Evolutionary conservation across 2,113 vertebrate species (phyloP), one percentile per base, ranked within the genome.

Genomic region (Neolamprologus sp.): DNA sequence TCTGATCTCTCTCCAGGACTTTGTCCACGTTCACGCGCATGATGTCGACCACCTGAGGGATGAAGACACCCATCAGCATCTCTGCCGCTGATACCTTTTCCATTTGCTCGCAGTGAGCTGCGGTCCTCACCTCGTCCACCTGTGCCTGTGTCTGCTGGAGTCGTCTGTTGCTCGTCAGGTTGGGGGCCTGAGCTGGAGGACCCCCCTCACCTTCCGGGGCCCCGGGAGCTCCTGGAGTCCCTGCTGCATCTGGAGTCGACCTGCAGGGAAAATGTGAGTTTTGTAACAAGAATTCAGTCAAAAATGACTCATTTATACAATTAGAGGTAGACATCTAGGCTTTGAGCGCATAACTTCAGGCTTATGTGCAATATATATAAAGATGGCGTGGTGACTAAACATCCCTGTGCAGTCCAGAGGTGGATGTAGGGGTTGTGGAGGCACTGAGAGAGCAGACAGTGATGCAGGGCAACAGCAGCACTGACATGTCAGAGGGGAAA

Each of bases 21-120:
- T 99, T 99, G 91, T 99, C 98, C 87, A 98, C 97, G 2, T 99
- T 99, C 54, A 97, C 97, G 8, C 97, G 97, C 91, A 99, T 98
- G 91, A 99, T 98, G 90, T 97, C 97, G 63, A 99, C 98, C 85
- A 98, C 98, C 98, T 99, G 92, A n/a, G 7, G 35, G 81, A 88
- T 40, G 8, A 6, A 63, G 4, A 83, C 51, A 31, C 3, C 80
- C 4, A 35, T 83, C 21, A 82, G 45, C 10, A 1, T 37, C 28
- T 31, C n/a, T 8, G 31, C 3, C 5, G 3, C 21, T 28, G 40
- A 75, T 45, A 45, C 9, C 0, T 7, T 47, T 49, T 31, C 2
- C 23, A 28, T 19, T 75, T 31, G 45, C 28, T 31, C 11, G 9
- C 0, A 17, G 4, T 7, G 40, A 45, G 21, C 68, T 11, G 40